phyloP scores from a whole-genome alignment of 2,797 vertebrate species.

The Gadopsis marmoratus region DNA sequence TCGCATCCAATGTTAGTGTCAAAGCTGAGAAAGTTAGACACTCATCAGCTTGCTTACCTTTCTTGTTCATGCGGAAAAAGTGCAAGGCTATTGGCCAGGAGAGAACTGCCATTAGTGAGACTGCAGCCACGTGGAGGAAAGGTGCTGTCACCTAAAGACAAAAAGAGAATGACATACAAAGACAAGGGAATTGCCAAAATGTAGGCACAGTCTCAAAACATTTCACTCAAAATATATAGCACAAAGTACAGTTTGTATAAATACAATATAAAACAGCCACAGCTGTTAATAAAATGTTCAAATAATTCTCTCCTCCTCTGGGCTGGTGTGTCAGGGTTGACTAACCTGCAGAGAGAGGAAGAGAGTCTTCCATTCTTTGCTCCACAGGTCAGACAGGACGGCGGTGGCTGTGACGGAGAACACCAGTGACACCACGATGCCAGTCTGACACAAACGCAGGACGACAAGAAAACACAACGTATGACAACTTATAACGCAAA shows the following conservation, averaged over 20 bases:
- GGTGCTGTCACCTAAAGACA: constrained; percentile 89
- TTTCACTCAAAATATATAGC: background rate
- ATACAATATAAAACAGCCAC: background rate
- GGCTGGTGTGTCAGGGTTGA: background rate
- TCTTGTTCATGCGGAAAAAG: constrained; percentile 88
- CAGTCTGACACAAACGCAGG: constrained; percentile 78
- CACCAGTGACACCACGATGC: constrained; percentile 82
- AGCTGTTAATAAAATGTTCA: background rate
- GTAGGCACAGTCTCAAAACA: background rate
- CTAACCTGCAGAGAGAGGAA: constrained; percentile 91
- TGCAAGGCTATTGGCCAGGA: constrained; percentile 92
- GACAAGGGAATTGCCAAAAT: background rate
- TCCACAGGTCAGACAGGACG: constrained; percentile 86
- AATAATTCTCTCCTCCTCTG: background rate
- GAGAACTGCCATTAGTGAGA: constrained; percentile 87
- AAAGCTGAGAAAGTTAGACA: background rate
- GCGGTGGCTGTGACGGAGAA: constrained; percentile 80
- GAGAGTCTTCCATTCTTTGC: constrained; percentile 89
- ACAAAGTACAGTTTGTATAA: background rate
- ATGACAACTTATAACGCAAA: background rate
- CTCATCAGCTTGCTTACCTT: constrained; percentile 77
- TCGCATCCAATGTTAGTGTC: background rate
- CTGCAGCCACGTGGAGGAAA: constrained; percentile 89
- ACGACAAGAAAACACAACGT: background rate
- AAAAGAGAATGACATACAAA: background rate